Percentiles rank a stretch among this genome's conserved stretches.
phyloP scores from a whole-genome alignment of 2,113 vertebrate genomes.

The Rhipidura dahli region DNA sequence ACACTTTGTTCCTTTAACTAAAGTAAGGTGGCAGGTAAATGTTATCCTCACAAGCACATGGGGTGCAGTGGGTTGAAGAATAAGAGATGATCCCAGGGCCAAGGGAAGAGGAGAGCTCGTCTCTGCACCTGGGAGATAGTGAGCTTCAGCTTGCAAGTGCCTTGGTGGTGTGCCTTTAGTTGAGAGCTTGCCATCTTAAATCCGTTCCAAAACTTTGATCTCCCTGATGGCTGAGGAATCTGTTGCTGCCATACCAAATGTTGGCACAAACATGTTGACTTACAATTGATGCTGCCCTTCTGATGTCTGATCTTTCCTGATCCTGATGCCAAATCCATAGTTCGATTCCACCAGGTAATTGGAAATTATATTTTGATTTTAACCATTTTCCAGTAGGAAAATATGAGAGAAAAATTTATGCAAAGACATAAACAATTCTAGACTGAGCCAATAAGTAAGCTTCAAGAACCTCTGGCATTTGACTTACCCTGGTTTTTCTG shows the following conservation, averaged over 20 bases:
- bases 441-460: not conserved
- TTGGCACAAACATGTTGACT: not conserved
- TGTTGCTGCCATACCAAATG: fast-evolving
- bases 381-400: not conserved
- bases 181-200: not conserved
- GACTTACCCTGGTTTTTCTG: not conserved
- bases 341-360: not conserved
- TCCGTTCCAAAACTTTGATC: conserved; percentile 1
- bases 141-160: not conserved
- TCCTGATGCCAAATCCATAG: not conserved
- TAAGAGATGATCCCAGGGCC: not conserved
- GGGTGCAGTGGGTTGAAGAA: not conserved
- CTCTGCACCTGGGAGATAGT: not conserved
- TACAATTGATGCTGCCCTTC: not conserved
- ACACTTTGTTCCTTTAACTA: not conserved
- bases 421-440: not conserved
- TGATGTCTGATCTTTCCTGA: not conserved
- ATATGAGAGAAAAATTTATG: not conserved
- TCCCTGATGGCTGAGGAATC: not conserved
- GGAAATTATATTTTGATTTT: not conserved
- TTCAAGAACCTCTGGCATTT: not conserved
- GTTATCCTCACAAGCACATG: not conserved
- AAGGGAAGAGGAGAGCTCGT: not conserved
- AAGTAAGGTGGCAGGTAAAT: not conserved
- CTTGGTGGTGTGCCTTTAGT: not conserved